These are phyloP conservation scores for Notarius quadriscutis DNA, from an alignment of 2,113 vertebrate genomes.

Conservation along the genomic window DNA sequence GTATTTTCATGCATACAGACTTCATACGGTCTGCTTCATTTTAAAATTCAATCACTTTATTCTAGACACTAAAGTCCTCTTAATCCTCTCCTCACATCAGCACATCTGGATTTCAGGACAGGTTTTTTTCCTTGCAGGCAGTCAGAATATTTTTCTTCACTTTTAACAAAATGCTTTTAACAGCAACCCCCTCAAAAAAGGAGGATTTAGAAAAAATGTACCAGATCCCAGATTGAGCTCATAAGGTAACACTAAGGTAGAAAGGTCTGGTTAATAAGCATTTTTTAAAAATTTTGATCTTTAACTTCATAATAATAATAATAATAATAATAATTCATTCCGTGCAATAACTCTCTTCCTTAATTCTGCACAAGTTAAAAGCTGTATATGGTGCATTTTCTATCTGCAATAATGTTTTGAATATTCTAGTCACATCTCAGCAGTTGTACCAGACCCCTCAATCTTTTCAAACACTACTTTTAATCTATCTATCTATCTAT, in stretches of 20 bases:
- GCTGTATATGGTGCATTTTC: neutral
- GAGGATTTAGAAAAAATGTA: neutral
- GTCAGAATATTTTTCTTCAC: neutral
- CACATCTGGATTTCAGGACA: neutral
- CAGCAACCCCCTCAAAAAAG: neutral
- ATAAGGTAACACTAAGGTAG: neutral
- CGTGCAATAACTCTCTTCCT: neutral
- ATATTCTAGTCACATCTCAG: slow-evolving; percentile 32
- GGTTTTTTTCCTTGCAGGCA: neutral
- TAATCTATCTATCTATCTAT: no score
- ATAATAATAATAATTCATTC: neutral
- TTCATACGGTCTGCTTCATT: neutral
- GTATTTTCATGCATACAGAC: neutral
- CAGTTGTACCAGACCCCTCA: neutral
- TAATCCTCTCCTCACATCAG: no score
- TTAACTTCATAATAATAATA: neutral
- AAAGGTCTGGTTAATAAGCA: neutral
- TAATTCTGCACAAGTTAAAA: neutral
- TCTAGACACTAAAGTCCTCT: neutral
- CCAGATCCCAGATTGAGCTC: neutral
- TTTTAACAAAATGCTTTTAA: neutral
- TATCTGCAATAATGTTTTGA: slow-evolving; percentile 2
- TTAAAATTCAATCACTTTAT: neutral
- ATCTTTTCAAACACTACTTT: neutral
- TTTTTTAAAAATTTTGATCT: neutral